Evolutionary conservation across 2,113 vertebrate species (phyloP), one percentile per base, ranked within the genome.

Genomic region (Saiga tatarica): DNA sequence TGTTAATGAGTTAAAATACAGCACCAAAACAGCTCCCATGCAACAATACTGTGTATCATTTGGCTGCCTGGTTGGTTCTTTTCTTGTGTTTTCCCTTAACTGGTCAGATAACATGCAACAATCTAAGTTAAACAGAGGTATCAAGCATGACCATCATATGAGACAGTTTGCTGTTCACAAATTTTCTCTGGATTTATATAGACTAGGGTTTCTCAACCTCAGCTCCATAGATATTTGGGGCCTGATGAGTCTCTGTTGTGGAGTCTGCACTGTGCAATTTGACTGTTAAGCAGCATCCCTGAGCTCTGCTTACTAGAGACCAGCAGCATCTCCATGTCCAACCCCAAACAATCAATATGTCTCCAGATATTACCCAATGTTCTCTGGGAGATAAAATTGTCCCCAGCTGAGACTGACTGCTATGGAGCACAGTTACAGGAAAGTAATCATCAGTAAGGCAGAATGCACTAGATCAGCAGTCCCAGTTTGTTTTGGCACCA

Each of bases 1-100:
- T 98, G 98, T 98, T 98, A 98, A 98, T 98, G 97, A 98, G 97
- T 98, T 98, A 98, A 97, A 98, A 97, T 97, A 94, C 94, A 92
- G 95, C 47, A 97, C 98, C 88, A 97, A 97, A 97, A 97, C 96
- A 97, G 91, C 83, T 97, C 89, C 78, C 47, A 53, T 81, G 88
- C 76, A 97, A 19, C 97, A 96, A 97, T 96, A 89, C 52, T 78
- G 91, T 64, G 81, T 89, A 97, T 96, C 96, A 85, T 97, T 98
- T 97, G 84, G 83, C 96, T 98, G 97, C 95, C 95, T 92, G 30
- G 26, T 89, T 92, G 26, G 26, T 87, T 90, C 62, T 1, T 30
- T 96, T 87, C 52, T 36, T 97, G 92, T 95, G 71, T 88, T 97
- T 95, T 95, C 74, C 50, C 30, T 90, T 92, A n/a, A 11, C 15